Conservation (phyloP, 2,888 invertebrate species). For the Trachelus stipa region DNA sequence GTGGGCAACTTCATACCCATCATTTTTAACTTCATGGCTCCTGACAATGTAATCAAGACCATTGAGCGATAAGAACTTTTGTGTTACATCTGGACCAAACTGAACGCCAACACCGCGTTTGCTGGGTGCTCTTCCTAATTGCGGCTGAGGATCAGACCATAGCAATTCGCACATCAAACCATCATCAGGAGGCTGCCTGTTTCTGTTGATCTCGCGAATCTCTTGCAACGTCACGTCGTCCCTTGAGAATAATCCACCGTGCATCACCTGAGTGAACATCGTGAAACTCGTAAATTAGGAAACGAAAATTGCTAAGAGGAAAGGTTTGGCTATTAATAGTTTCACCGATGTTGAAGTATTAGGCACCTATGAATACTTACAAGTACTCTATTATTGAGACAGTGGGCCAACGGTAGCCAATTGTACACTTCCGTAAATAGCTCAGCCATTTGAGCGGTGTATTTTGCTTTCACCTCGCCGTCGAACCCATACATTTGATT, state of each 20-base stretch:
- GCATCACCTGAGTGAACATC: conserved; percentile 81
- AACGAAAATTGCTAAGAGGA: not conserved
- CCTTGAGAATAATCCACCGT: conserved; percentile 96
- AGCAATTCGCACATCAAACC: conserved; percentile 97
- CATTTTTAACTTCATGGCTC: conserved; percentile 97
- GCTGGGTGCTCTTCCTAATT: conserved; percentile 88
- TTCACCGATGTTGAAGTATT: not conserved
- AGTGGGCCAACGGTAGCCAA: conserved; percentile 95
- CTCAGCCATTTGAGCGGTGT: conserved; percentile 94
- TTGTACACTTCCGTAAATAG: conserved; percentile 99
- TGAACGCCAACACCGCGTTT: conserved; percentile 98
- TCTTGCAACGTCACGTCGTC: conserved; percentile 95
- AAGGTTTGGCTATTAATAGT: not conserved
- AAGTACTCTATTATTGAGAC: conserved; percentile 86
- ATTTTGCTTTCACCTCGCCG: conserved; percentile 97
- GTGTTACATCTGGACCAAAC: conserved; percentile 98
- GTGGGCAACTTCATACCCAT: conserved; percentile 96
- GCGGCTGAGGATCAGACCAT: conserved; percentile 98
- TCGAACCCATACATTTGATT: conserved; percentile 99
- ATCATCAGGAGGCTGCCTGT: conserved; percentile 97
- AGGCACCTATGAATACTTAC: conserved; percentile 65
- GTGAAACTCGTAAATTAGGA: not conserved
- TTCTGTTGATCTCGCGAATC: conserved; percentile 88
- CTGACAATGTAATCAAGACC: conserved; percentile 93
- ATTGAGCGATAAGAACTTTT: conserved; percentile 85